These are phyloP conservation scores for Platichthys flesus DNA, from an alignment of 2,113 vertebrate genomes.

Conservation along the genomic window DNA sequence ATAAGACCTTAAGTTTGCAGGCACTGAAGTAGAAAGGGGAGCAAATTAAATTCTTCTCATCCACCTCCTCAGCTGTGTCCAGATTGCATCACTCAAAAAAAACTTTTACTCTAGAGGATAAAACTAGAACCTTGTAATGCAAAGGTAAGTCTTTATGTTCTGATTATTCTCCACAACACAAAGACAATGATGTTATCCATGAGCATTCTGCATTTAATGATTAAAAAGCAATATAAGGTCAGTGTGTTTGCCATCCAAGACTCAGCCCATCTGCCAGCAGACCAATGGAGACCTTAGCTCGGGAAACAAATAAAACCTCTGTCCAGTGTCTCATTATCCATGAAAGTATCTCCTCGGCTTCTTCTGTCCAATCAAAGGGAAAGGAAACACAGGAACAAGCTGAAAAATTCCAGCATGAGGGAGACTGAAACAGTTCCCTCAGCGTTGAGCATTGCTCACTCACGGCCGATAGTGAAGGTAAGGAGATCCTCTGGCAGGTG, in stretches of 20 bases:
- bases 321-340: slow-evolving; percentile 80
- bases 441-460: slow-evolving; percentile 76
- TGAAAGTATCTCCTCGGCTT: slow-evolving; percentile 76
- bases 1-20: slow-evolving; percentile 72
- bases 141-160: slow-evolving; percentile 46
- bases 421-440: slow-evolving; percentile 75
- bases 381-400: slow-evolving; percentile 74
- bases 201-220: slow-evolving; percentile 33
- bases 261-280: slow-evolving; percentile 66
- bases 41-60: slow-evolving; percentile 79
- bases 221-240: slow-evolving; percentile 50
- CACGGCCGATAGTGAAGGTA: slow-evolving; percentile 74
- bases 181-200: slow-evolving; percentile 18
- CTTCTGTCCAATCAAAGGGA: slow-evolving; percentile 74
- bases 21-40: slow-evolving; percentile 70
- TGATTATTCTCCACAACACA: slow-evolving; percentile 32
- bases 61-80: slow-evolving; percentile 71
- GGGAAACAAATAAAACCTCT: slow-evolving; percentile 80
- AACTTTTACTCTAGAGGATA: slow-evolving; percentile 39
- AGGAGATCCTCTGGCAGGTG: slow-evolving; percentile 83
- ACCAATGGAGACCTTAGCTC: slow-evolving; percentile 76
- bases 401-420: slow-evolving; percentile 72
- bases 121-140: slow-evolving; percentile 36
- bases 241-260: slow-evolving; percentile 26
- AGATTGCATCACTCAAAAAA: slow-evolving; percentile 67